These are phyloP conservation scores for Channa argus DNA, from an alignment of 2,113 vertebrate species.

Conservation along the genomic window DNA sequence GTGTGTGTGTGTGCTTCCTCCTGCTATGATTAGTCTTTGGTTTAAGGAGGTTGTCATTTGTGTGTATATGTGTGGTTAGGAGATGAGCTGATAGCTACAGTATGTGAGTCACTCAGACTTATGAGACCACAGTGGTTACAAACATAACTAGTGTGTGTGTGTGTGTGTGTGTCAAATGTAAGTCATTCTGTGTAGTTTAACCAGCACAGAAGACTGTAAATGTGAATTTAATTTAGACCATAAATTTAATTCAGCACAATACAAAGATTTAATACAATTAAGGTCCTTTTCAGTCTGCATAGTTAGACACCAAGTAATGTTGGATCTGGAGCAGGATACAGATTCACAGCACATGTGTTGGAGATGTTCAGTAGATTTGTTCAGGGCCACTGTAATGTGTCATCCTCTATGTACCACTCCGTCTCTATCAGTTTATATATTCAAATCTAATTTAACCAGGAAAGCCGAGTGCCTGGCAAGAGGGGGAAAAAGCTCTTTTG, in stretches of 20 bases:
- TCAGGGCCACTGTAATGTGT: conserved; percentile 46
- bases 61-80: conserved; percentile 59
- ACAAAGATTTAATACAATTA: conserved; percentile 58
- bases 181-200: conserved; percentile 40
- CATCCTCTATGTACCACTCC: conserved; percentile 12
- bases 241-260: conserved; percentile 54
- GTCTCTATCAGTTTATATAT: conserved; percentile 40
- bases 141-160: conserved; percentile 39
- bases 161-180: conserved; percentile 43
- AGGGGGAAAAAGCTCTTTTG: conserved; percentile 15
- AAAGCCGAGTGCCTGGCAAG: conserved; percentile 30
- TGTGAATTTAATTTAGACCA: conserved; percentile 41
- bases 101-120: conserved; percentile 63
- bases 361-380: conserved; percentile 54
- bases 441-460: conserved; percentile 34
- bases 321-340: conserved; percentile 33
- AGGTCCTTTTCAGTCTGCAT: conserved; percentile 53
- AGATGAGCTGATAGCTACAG: conserved; percentile 62
- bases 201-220: conserved; percentile 31
- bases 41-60: conserved; percentile 59
- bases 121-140: conserved; percentile 64
- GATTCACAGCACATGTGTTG: conserved; percentile 58
- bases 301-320: conserved; percentile 67
- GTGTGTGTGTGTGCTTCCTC: conserved; percentile 22
- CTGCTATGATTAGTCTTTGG: conserved; percentile 58